A percentile compares a stretch with the other conserved stretches of the same genome.
These are phyloP conservation scores for Monochamus alternatus DNA, from an alignment of 2,888 invertebrate species.

Conservation along the genomic window DNA sequence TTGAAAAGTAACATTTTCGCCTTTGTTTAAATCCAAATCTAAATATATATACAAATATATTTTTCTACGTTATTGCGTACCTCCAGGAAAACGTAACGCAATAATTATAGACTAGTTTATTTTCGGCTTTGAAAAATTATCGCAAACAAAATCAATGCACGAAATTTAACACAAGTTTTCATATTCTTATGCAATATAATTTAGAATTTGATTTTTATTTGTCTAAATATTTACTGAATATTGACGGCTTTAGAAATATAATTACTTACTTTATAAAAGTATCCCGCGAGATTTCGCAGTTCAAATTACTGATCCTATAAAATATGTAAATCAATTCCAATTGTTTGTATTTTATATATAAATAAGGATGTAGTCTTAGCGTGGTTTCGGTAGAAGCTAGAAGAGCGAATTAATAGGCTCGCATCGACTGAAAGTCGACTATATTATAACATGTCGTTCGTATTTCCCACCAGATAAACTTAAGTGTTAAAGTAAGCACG, in stretches of 20 bases:
- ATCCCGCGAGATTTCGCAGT: too few relatives aligned
- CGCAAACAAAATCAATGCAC: conserved; percentile 6
- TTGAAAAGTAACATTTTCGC: too few relatives aligned
- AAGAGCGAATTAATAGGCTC: not conserved
- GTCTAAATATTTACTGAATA: too few relatives aligned
- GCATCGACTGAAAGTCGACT: conserved; percentile 8
- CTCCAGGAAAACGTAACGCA: conserved; percentile 5
- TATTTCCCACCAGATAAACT: conserved; percentile 50
- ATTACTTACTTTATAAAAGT: too few relatives aligned
- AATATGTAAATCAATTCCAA: too few relatives aligned
- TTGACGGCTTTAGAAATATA: too few relatives aligned
- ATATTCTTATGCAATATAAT: too few relatives aligned
- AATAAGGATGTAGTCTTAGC: not conserved
- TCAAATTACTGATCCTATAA: too few relatives aligned
- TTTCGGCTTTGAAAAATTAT: conserved; percentile 10
- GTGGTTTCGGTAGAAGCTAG: not conserved
- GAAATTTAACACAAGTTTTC: not conserved
- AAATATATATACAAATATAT: not conserved
- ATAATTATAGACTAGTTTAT: conserved; percentile 10
- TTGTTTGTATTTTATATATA: too few relatives aligned
- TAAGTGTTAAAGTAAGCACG: conserved; percentile 42
- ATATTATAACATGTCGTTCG: conserved; percentile 32
- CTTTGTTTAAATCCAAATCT: not conserved
- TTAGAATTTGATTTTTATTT: too few relatives aligned
- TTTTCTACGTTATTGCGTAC: conserved; percentile 9